Base-by-base conservation (phyloP, 2,113 vertebrate species). In the Campylomormyrus tamandua region DNA sequence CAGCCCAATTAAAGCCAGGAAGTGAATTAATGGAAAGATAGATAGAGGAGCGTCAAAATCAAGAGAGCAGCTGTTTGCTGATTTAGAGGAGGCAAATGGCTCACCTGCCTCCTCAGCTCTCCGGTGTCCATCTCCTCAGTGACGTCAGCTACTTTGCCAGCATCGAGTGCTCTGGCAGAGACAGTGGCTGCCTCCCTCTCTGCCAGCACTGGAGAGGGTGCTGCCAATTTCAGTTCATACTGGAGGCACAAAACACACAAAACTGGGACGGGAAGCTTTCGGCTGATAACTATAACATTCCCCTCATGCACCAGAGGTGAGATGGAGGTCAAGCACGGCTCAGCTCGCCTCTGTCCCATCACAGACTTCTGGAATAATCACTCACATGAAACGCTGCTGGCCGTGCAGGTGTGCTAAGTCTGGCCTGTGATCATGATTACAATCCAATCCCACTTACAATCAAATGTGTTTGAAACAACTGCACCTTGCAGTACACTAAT, bases 61-160 rank as follows among this genome's bases (percentile, higher is more conserved):
- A 21, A 31, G 70, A 19, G 48, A 50, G n/a, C 17, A 17, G 31
- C 66, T 77, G n/a, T 50, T 8, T 58, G 50, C 42, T 15, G 27
- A 21, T 52, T 15, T 52, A 2, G 24, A 31, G 80, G 24, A 19
- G 46, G 66, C 74, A 9, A 5, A 21, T 70, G 88, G 92, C 95
- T 95, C 92, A 96, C 95, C 94, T 94, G 92, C 50, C 90, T 90
- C 90, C 95, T 94, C 56, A 95, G 87, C 91, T 94, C 92, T 35
- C 52, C 24, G 35, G 83, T 45, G 27, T 95, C 94, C 27, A 90
- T 93, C 89, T 92, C 13, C 77, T 56, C 53, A 27, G 88, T 50
- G n/a, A 50, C 45, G 87, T 92, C 92, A 91, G 91, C 92, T 88
- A 91, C 92, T 83, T 10, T 88, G 87, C 91, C 91, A 89, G 90